These are phyloP conservation scores for Eidolon helvum DNA, from an alignment of 2,113 vertebrate genomes.

Conservation along the genomic window DNA sequence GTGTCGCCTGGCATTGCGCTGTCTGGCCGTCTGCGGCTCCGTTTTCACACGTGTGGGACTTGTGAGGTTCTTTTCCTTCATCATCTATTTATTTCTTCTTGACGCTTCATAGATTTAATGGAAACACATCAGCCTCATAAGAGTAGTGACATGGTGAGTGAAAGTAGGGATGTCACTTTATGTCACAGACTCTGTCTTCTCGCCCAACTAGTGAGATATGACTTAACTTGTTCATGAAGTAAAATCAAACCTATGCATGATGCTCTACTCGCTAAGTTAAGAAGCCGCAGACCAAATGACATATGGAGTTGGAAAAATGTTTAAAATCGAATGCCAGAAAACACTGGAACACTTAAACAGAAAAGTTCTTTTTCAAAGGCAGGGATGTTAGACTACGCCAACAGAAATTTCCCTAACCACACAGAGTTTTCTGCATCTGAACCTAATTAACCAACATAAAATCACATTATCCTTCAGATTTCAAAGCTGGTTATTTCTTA, in stretches of 20 bases:
- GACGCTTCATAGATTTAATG: constrained; percentile 53
- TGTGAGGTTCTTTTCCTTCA: not conserved
- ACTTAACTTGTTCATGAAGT: constrained; percentile 39
- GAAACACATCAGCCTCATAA: constrained; percentile 23
- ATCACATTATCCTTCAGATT: not conserved
- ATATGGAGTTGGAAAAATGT: constrained; percentile 26
- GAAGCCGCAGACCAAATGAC: constrained; percentile 48
- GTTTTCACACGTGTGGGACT: not conserved
- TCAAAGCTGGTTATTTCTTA: not conserved
- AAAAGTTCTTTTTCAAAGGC: not conserved
- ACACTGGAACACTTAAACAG: not conserved
- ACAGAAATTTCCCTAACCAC: not conserved
- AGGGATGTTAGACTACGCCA: not conserved
- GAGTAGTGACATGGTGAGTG: constrained; percentile 27
- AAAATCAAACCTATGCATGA: constrained; percentile 62
- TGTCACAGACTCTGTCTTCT: constrained; percentile 59
- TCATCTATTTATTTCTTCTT: constrained; percentile 26
- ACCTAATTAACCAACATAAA: not conserved
- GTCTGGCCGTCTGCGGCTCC: not conserved
- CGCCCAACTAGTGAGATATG: constrained; percentile 55
- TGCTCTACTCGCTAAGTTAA: constrained; percentile 58
- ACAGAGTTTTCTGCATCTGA: not conserved
- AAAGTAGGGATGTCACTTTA: constrained; percentile 35
- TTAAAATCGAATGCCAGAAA: constrained; percentile 38
- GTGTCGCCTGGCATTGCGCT: fast-evolving